Evolutionary conservation across 2,888 invertebrate species (phyloP), one percentile per base, ranked within the genome.

Genomic region (Atrina japonica): DNA sequence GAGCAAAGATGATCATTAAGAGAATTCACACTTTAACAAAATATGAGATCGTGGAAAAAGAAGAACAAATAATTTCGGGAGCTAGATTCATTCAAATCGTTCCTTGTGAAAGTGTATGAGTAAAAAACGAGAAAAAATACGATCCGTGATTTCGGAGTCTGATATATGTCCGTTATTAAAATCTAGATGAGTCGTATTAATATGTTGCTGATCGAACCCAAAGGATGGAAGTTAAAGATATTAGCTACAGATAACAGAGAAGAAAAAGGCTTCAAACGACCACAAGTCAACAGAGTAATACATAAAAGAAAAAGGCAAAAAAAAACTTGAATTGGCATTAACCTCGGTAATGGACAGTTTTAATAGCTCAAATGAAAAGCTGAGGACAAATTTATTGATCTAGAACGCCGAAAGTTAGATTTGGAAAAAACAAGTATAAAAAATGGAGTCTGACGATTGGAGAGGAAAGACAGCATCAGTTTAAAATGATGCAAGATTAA

Each of bases 21-120:
- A 3, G 66, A 16, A 66, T 66, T 3, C 58, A 66, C 35, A 66
- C 58, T 40, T 55, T 66, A 25, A 47, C 16, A 49, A 56, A 47
- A n/a, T 23, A 21, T 40, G 25, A 29, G 58, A 58, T 23, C 43
- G 66, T 66, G 66, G 66, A n/a, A 66, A 58, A 66, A 40, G 66
- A 7, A 52, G 64, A 27, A 52, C 40, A 64, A 66, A 58, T 47
- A 47, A 21, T 58, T 35, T 58, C 35, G 49, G 14, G 49, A 66
- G 40, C 7, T 66, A 25, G 58, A 66, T 58, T 18, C 23, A 23
- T 58, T 50, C 3, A 53, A 53, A 16, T 65, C 65, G 6, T 43
- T 21, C 2, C 43, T 3, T 30, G 16, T 47, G 11, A 49, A 60
- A 60, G 47, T 45, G 3, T 29, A 3, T 60, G 29, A 60, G 29